Evolutionary conservation across 2,888 invertebrate genomes (phyloP), one percentile per base, ranked within the genome.

Genomic region (Xanthostigma xanthostigma): DNA sequence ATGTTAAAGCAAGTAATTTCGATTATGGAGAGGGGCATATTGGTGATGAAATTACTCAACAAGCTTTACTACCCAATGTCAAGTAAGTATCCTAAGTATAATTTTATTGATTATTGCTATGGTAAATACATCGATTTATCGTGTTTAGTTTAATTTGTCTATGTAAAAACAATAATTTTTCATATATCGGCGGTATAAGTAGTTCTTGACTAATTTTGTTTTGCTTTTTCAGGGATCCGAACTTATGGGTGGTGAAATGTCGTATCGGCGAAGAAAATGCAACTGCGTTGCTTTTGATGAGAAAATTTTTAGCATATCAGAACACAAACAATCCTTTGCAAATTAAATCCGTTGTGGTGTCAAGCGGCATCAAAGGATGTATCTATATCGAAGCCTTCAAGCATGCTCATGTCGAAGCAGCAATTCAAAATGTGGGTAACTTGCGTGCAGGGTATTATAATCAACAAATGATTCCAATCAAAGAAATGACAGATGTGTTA

Each of bases 221-320:
- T 27, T 6, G 27, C 6, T 53, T 48, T 49, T 48, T n/a, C 57
- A 80, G 82, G 62, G 98, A 99, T 68, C 97, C 98, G 0, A 99
- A 98, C 69, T 71, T 99, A 53, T 99, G 98, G 98, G 94, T 98
- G 87, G 88, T 99, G 0, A 95, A 94, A 63, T 98, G 98, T 65
- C 81, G 92, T 36, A 90, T 94, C 56, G 98, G 98, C 0, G 97
- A 98, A 66, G 98, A 99, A 63, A 96, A 95, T 62, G 73, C 84
- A 0, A 96, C 96, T 0, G 91, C 87, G 3, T 70, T 98, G 11
- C 74, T 90, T 14, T 69, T 99, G 13, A 96, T 99, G 97, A 75
- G 97, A 49, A 99, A 99, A 67, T 93, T 84, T 60, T 78, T 98
- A 46, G 90, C 96, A 0, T 96, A 88, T 62, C 84, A 89, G 63